Evolutionary conservation across 2,888 invertebrate genomes (phyloP), one percentile per base, ranked within the genome.

Genomic region (Toxonevra muliebris): DNA sequence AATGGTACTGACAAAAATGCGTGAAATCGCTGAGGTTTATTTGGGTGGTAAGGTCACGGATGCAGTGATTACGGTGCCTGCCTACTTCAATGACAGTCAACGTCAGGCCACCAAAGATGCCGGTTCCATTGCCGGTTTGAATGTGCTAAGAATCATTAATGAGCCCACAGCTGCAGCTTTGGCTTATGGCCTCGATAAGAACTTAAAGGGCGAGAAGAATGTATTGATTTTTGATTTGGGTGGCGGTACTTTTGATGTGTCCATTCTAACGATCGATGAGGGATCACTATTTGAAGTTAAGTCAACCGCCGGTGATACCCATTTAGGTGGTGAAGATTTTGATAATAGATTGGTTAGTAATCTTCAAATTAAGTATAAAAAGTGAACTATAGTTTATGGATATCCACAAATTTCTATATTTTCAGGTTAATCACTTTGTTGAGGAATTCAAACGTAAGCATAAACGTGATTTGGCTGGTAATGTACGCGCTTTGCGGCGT

Each of bases 191-290:
- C 85, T 92, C 58, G 92, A 92, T 79, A 92, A 92, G 83, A 89
- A 91, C 76, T 86, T 92, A 13, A 90, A 89, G 80, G 92, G 92
- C 2, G 92, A 92, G 78, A 91, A 90, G 73, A 92, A 91, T 80
- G 90, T 92, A 8, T 84, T 92, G 12, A 92, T 93, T 76, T 92
- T 91, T 76, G 92, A 93, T 82, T 87, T 93, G 69, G 92, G 92
- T 30, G 96, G 96, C 71, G 96, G 95, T 42, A 96, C 95, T 45
- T 97, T 97, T 81, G 96, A 97, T 87, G 96, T 97, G 10, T 96
- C 96, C 41, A 89, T 96, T 73, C 87, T 97, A 42, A 91, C 93
- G 73, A 96, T 97, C 82, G 93, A 94, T 76, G 95, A 96, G 84
- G 91, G 95, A 0, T 91, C 92, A 0, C 82, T 93, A 72, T 94